A percentile compares a stretch with the other conserved stretches of the same genome.
phyloP scores from a whole-genome alignment of 1,140 invertebrate species.

The Drosophila erecta region DNA sequence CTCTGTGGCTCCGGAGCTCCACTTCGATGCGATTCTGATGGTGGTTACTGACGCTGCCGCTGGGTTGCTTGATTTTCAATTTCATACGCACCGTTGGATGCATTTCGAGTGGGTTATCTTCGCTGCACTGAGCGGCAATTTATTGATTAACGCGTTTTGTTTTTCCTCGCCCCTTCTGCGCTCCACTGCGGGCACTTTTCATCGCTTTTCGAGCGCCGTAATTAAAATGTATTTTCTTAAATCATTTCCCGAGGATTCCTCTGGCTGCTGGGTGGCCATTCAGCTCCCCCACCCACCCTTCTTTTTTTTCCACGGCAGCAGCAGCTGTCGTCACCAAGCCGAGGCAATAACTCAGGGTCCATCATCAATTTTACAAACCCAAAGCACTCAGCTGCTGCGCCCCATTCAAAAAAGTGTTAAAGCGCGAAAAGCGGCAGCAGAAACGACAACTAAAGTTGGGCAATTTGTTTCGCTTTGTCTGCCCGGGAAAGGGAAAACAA shows the following conservation, averaged over 20 bases:
- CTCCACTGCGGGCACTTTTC: conserved; percentile 57
- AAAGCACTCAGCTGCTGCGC: background rate
- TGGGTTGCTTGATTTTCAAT: conserved; percentile 68
- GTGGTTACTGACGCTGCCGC: conserved; percentile 8
- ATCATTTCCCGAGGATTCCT: conserved; percentile 45
- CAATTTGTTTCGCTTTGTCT: conserved; percentile 81
- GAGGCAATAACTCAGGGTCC: conserved; percentile 63
- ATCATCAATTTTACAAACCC: conserved; percentile 69
- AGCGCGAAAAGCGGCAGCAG: conserved; percentile 65
- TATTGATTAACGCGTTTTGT: conserved; percentile 74
- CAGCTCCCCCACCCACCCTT: background rate
- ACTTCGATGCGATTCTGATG: conserved; percentile 17
- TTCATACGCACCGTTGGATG: conserved; percentile 81
- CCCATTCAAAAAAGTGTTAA: conserved; percentile 58
- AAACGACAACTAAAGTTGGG: conserved; percentile 52
- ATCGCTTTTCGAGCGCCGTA: conserved; percentile 61
- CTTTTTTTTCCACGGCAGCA: background rate
- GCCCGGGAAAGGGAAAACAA: conserved; percentile 48
- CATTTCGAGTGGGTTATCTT: conserved; percentile 7
- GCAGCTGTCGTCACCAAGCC: conserved; percentile 64
- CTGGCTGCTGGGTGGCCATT: conserved; percentile 57
- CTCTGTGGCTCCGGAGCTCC: conserved; percentile 3
- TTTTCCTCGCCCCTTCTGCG: conserved; percentile 7
- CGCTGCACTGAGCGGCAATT: conserved; percentile 50
- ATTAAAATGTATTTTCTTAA: conserved; percentile 78